Evolutionary conservation across 2,888 invertebrate species (phyloP), one percentile per base, ranked within the genome.

Genomic region (Xanthorhoe spadicearia): DNA sequence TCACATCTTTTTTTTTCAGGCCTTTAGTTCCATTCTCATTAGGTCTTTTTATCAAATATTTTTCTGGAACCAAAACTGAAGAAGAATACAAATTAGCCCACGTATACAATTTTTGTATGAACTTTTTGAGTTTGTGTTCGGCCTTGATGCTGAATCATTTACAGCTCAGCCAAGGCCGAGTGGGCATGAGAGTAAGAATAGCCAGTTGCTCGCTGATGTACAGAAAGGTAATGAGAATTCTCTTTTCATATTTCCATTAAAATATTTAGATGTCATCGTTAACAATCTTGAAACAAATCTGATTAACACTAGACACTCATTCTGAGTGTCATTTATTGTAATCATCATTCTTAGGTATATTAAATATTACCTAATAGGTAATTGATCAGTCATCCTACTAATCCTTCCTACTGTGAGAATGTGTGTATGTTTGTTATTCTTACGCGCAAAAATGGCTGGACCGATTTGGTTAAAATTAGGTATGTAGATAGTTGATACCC

Each of bases 171-270:
- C 93, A 94, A 77, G 89, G 93, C 74, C 94, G 95, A 72, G 93
- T 97, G 53, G 97, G 97, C 56, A 96, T 97, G 96, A 90, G 95
- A 81, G 93, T 97, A 61, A 89, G 97, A 75, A 94, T 97, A 61
- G 97, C 97, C 0, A 94, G 95, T 76, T 97, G 97, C 80, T 96
- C 97, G 0, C 84, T 98, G n/a, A 85, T 98, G 69, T 97, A 97
- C 82, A 94, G 97, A 92, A 98, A 98, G 94, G 97, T 97, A 77
- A 72, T 18, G 8, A 2, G 9, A 17, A n/a, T 35, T 35, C 18
- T 13, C 5, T 32, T 17, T 13, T n/a, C 18, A 35, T 13, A 3
- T 10, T 38, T 6, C 6, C 10, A 17, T 38, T 17, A 17, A 18
- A 43, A 4, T 28, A 28, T 28, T 2, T 28, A 43, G 38, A 43